Percentiles rank a stretch among this genome's conserved stretches.
Evolutionary conservation across 2,888 invertebrate genomes (phyloP).

Genomic region (Ophion obscuratus): DNA sequence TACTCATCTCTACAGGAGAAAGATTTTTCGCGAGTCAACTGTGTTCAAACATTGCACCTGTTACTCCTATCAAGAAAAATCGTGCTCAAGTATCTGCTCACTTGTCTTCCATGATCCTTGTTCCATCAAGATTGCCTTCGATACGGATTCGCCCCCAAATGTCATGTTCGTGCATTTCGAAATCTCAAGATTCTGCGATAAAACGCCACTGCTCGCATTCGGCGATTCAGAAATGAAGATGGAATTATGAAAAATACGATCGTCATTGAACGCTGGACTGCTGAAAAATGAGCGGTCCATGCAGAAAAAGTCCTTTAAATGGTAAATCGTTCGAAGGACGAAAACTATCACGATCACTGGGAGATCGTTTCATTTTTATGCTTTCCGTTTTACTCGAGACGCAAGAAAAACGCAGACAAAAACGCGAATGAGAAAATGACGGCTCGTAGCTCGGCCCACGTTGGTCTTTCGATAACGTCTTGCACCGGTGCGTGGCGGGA

Average conservation of each 20-base stretch:
- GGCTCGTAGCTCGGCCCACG: not conserved
- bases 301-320: not conserved
- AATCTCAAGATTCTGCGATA: not conserved
- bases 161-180: not conserved
- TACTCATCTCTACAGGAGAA: conserved; percentile 43
- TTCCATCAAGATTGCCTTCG: conserved; percentile 4
- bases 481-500: conserved; percentile 13
- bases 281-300: not conserved
- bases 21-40: conserved; percentile 65
- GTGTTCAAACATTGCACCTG: conserved; percentile 63
- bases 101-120: not conserved
- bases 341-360: too few relatives aligned
- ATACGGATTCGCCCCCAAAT: not conserved
- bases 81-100: conserved; percentile 27
- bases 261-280: not conserved
- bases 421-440: not conserved
- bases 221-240: not conserved
- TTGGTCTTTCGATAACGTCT: not conserved
- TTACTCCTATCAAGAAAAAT: conserved; percentile 57
- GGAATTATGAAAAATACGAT: not conserved
- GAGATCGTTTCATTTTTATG: too few relatives aligned
- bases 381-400: not conserved
- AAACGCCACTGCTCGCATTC: not conserved
- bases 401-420: not conserved
- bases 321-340: not conserved